A percentile compares a stretch with the other conserved stretches of the same genome.
Conservation (phyloP, 2,797 vertebrate species). For the Sylvilagus floridanus region DNA sequence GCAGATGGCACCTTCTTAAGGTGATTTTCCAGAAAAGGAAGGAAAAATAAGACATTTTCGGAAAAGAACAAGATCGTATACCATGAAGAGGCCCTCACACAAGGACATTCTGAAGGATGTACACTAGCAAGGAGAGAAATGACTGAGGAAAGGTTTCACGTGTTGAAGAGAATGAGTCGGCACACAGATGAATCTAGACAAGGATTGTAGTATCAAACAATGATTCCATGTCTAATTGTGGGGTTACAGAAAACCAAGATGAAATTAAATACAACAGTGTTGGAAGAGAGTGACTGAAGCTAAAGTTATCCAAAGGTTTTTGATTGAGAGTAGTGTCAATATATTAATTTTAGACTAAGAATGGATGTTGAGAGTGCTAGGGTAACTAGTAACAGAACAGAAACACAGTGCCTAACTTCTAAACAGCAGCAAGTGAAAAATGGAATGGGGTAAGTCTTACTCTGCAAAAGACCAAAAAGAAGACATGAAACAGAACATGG, state of each 20-base stretch:
- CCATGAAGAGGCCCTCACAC: background rate
- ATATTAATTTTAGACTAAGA: background rate
- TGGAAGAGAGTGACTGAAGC: background rate
- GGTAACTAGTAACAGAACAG: background rate
- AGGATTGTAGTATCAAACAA: background rate
- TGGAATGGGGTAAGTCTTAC: background rate
- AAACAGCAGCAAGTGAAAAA: background rate
- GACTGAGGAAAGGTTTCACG: background rate
- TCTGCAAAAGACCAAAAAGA: background rate
- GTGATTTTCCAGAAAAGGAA: background rate
- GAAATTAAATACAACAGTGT: constrained; percentile 39
- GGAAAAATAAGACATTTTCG: background rate
- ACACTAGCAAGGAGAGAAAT: background rate
- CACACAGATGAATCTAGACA: background rate
- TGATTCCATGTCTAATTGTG: background rate
- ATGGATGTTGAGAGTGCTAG: background rate
- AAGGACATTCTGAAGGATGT: background rate
- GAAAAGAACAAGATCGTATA: background rate
- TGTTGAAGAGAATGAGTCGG: background rate
- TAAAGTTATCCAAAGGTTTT: background rate
- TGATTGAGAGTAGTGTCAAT: background rate
- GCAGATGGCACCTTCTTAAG: background rate
- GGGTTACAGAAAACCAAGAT: background rate
- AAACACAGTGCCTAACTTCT: background rate
- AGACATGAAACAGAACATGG: background rate